phyloP scores from a whole-genome alignment of 2,797 vertebrate genomes.

The Odontamblyopus rebecca region DNA sequence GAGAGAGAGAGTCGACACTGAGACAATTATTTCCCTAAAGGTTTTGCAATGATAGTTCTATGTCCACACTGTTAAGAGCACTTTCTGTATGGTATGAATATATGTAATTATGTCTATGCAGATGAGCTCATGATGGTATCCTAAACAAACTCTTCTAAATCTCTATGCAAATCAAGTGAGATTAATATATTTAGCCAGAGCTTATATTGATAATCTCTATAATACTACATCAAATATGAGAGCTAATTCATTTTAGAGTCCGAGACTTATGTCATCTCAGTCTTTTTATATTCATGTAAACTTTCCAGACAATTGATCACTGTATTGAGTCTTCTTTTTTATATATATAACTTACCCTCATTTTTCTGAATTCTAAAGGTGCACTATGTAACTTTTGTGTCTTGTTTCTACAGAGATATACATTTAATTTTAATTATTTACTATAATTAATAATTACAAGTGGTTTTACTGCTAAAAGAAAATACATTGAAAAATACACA shows the following conservation, averaged over 20 bases:
- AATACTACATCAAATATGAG: background rate
- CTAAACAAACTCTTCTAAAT: slow-evolving; percentile 9
- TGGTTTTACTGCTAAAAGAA: too few species aligned
- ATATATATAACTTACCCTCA: too few species aligned
- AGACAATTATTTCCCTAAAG: slow-evolving; percentile 10
- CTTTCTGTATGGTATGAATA: background rate
- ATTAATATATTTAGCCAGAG: slow-evolving; percentile 4
- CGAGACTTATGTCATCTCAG: background rate
- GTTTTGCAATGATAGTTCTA: slow-evolving; percentile 10
- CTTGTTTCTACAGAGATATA: too few species aligned
- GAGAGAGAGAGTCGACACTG: slow-evolving; percentile 12
- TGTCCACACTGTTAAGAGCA: background rate
- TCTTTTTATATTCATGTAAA: background rate
- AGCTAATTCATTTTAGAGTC: background rate
- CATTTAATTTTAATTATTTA: too few species aligned
- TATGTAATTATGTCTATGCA: background rate
- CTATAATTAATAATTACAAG: too few species aligned
- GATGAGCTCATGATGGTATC: slow-evolving; percentile 13
- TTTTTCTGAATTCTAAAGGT: too few species aligned
- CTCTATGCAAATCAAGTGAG: slow-evolving; percentile 3
- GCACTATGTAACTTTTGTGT: too few species aligned
- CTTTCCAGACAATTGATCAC: background rate
- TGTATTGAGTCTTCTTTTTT: background rate
- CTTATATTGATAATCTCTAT: background rate
- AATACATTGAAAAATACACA: too few species aligned